A percentile compares a stretch with the other conserved stretches of the same genome.
Conservation (phyloP, 1,140 invertebrate genomes). For the Formica selysi region DNA sequence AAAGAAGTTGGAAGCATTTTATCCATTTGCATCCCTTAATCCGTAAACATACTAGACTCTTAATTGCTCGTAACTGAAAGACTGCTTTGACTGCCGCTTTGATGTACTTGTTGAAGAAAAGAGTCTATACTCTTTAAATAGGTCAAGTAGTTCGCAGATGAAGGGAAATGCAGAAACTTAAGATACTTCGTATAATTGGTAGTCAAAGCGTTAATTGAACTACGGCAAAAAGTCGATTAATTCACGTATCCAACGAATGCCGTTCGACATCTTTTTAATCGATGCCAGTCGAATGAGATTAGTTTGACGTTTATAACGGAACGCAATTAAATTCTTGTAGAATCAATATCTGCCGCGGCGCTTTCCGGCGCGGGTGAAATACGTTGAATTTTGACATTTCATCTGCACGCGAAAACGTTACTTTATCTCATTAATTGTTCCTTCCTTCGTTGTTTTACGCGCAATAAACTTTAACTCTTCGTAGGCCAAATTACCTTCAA, state of each 20-base stretch:
- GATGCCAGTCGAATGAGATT: conserved; percentile 52
- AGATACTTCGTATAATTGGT: conserved; percentile 14
- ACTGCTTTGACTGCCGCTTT: not conserved
- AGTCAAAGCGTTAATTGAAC: conserved; percentile 37
- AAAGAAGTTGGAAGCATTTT: conserved; percentile 3
- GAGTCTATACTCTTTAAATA: conserved; percentile 17
- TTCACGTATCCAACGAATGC: conserved; percentile 23
- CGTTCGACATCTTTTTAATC: conserved; percentile 45
- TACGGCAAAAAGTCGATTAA: conserved; percentile 34
- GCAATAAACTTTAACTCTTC: conserved; percentile 49
- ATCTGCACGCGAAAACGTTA: conserved; percentile 44
- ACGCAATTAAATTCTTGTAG: conserved; percentile 57
- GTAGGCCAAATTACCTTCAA: conserved; percentile 41
- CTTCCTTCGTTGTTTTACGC: conserved; percentile 25
- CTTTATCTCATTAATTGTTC: conserved; percentile 8
- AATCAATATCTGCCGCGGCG: conserved; percentile 49
- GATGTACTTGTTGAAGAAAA: not conserved
- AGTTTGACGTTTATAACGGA: conserved; percentile 42
- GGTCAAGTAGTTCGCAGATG: conserved; percentile 1
- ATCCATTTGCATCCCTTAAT: not conserved
- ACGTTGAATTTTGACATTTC: conserved; percentile 49
- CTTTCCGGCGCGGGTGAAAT: conserved; percentile 14
- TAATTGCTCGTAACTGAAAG: conserved; percentile 11
- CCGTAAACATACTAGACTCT: not conserved
- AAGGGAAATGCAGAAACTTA: conserved; percentile 16